These are phyloP conservation scores for Drosophila sordidula DNA, from an alignment of 2,888 invertebrate genomes.

Conservation along the genomic window DNA sequence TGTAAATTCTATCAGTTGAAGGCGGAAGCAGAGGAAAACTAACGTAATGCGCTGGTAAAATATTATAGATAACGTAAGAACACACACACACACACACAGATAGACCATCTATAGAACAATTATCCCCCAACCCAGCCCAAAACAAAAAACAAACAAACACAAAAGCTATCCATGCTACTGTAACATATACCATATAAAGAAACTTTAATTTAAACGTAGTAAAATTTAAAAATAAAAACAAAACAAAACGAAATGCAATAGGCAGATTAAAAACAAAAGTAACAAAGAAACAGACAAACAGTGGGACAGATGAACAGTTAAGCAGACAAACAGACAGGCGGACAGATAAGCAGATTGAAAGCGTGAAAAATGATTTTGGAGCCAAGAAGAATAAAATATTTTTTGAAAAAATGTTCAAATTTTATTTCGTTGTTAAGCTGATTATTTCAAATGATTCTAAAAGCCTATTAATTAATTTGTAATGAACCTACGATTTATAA, in stretches of 20 bases:
- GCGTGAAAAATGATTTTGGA: conserved; percentile 60
- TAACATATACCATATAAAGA: conserved; percentile 70
- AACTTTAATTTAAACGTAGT: conserved; percentile 75
- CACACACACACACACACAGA: conserved; percentile 33
- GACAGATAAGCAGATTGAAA: conserved; percentile 1
- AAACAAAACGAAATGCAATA: conserved; percentile 53
- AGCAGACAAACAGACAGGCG: neutral
- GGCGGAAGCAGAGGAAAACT: conserved; percentile 8
- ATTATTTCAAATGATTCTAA: conserved; percentile 38
- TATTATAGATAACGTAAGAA: conserved; percentile 63
- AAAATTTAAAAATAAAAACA: conserved; percentile 50
- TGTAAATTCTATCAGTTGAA: conserved; percentile 24
- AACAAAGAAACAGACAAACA: conserved; percentile 9
- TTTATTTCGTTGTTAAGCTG: conserved; percentile 69
- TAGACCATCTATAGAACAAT: conserved; percentile 76
- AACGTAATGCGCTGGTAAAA: conserved; percentile 45
- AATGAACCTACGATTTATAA: conserved; percentile 53
- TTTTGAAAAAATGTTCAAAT: conserved; percentile 71
- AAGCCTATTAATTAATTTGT: conserved; percentile 69
- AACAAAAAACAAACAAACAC: conserved; percentile 16
- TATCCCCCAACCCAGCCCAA: conserved; percentile 61
- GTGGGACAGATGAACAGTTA: conserved; percentile 20
- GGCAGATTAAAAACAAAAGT: conserved; percentile 19
- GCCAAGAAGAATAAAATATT: conserved; percentile 68
- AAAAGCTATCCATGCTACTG: conserved; percentile 42